A percentile compares a stretch with the other conserved stretches of the same genome.
phyloP scores from a whole-genome alignment of 2,113 vertebrate species.

The Lepisosteus osseus region DNA sequence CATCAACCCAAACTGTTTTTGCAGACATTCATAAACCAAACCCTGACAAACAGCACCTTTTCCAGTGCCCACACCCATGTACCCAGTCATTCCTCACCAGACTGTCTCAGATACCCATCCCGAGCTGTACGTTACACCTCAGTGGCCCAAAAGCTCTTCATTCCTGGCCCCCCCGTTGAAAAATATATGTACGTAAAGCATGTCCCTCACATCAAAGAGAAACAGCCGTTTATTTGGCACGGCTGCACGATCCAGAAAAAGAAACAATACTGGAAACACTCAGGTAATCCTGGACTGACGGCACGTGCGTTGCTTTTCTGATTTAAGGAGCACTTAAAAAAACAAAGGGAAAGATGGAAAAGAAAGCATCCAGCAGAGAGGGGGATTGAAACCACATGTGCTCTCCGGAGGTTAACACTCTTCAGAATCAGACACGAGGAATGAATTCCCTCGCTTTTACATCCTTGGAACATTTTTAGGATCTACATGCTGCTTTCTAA shows the following conservation, averaged over 20 bases:
- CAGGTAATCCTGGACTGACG: constrained; percentile 10
- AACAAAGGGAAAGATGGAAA: constrained; percentile 28
- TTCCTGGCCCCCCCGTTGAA: background rate
- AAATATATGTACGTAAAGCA: background rate
- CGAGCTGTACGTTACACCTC: constrained; percentile 5
- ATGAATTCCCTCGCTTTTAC: constrained; percentile 50
- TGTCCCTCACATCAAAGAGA: constrained; percentile 8
- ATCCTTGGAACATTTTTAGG: constrained; percentile 31
- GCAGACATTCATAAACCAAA: background rate
- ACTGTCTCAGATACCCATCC: background rate
- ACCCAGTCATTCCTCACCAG: background rate
- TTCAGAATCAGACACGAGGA: constrained; percentile 38
- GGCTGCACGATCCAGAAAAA: constrained; percentile 21
- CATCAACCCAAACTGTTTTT: constrained; percentile 8
- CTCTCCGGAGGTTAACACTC: constrained; percentile 55
- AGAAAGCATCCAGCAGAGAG: constrained; percentile 28
- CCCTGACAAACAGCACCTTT: background rate
- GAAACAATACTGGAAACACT: constrained; percentile 14
- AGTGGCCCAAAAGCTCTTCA: constrained; percentile 24
- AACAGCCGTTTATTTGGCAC: constrained; percentile 35
- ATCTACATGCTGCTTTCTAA: too few relatives aligned
- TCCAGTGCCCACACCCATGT: constrained; percentile 4
- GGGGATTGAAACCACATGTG: constrained; percentile 62
- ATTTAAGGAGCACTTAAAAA: constrained; percentile 15
- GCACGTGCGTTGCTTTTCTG: constrained; percentile 6